Base-by-base conservation (phyloP, 64 coral and sea anemone genomes). In the Dendronephthya gigantea region DNA sequence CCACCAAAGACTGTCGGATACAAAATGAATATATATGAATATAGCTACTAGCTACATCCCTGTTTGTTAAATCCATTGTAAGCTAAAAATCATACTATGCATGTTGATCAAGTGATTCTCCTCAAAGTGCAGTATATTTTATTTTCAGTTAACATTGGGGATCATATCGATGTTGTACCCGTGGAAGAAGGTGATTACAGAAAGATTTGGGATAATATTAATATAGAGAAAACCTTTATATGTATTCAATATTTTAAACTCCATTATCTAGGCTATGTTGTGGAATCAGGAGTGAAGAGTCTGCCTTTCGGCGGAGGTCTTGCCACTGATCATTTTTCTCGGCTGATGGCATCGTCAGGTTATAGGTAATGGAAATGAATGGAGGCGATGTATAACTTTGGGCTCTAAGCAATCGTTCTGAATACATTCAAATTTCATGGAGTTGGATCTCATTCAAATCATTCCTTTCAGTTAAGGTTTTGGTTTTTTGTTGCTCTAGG, bases 281-380 rank as follows among this genome's bases (percentile, higher is more conserved):
- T 79, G 19, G 72, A 39, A 1, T 12, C 72, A 35, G 72, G 72
- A 11, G 22, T 79, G 72, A 36, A 39, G 13, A 90, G 89, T 66
- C 72, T 97, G 49, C 94, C 94, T 10, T 97, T 91, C 47, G 94
- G 94, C 15, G 94, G 94, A 39, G 84, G 91, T 9, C 94, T 93
- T 43, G 82, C 93, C 35, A 97, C 94, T 0, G 94, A 97, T 84
- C 88, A 70, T 39, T 86, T 97, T 8, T 89, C 89, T 12, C 82
- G 94, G n/a, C 30, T 93, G 76, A 50, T 97, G 32, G 89, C 94
- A 45, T 92, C 93, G 11, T 87, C 90, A 81, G 94, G 94, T 15
- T 52, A 90, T 40, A 90, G 94, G 94, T 96, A 90, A 2, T 28
- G 34, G 15, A 43, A 7, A 28, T 13, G 15, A 9, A 34, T 49